Conservation (phyloP, 2,113 vertebrate species). For the Elephantulus edwardii region DNA sequence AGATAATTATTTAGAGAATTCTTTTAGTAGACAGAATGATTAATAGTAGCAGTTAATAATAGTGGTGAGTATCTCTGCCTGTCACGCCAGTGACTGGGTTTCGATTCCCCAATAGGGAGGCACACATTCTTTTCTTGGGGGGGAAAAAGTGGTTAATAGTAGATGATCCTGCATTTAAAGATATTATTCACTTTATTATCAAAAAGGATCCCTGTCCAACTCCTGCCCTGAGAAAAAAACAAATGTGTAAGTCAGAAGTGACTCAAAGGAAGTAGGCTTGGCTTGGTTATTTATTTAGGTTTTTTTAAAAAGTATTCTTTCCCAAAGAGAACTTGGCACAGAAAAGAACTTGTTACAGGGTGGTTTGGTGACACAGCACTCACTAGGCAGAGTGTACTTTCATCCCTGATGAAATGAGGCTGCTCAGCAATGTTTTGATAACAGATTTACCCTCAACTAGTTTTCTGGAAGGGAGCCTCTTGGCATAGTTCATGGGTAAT, state of each 20-base stretch:
- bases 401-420: background rate
- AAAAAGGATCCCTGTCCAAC: background rate
- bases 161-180: background rate
- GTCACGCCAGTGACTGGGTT: too few species aligned
- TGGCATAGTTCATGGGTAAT: too few species aligned
- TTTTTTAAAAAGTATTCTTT: background rate
- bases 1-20: too few species aligned
- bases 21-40: too few species aligned
- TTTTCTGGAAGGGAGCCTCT: too few species aligned
- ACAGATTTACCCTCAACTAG: background rate
- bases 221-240: background rate
- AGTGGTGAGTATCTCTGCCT: too few species aligned
- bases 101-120: too few species aligned
- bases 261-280: too few species aligned
- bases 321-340: background rate
- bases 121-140: too few species aligned
- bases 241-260: too few species aligned
- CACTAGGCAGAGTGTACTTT: background rate
- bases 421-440: background rate
- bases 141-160: background rate
- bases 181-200: slow-evolving; percentile 20
- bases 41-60: too few species aligned
- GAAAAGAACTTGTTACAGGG: background rate
- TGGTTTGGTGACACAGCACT: background rate
- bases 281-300: too few species aligned